phyloP scores from a whole-genome alignment of 2,797 vertebrate genomes.

The Glyptemys insculpta region DNA sequence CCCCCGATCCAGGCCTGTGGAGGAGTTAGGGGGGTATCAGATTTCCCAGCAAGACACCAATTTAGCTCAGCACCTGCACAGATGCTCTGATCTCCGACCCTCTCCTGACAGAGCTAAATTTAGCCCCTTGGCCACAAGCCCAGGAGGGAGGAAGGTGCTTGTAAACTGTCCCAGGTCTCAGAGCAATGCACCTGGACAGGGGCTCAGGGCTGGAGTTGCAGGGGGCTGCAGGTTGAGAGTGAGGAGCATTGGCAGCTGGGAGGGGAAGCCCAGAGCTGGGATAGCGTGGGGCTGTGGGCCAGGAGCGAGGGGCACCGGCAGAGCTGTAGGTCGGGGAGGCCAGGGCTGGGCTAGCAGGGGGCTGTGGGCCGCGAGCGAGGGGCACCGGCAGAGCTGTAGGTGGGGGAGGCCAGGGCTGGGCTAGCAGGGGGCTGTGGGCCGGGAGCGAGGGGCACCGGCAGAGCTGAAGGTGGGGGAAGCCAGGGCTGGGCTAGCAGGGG shows the following conservation, averaged over 20 bases:
- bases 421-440: too few species aligned
- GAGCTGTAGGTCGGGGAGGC: too few species aligned
- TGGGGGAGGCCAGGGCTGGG: too few species aligned
- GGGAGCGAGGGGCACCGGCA: too few species aligned
- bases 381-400: too few species aligned
- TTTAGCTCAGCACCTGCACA: conserved; percentile 72
- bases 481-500: too few species aligned
- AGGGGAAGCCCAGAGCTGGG: too few species aligned
- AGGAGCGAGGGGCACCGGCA: too few species aligned
- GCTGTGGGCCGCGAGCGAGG: too few species aligned
- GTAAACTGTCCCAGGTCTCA: background rate
- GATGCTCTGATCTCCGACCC: conserved; percentile 6
- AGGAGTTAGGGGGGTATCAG: conserved; percentile 27
- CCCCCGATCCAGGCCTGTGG: background rate
- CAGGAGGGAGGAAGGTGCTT: background rate
- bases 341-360: too few species aligned
- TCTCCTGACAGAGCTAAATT: conserved; percentile 64
- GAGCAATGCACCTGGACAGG: background rate
- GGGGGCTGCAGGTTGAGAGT: background rate
- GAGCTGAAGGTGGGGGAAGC: too few species aligned
- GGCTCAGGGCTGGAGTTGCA: background rate
- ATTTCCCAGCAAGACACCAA: conserved; percentile 56
- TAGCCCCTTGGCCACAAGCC: conserved; percentile 46
- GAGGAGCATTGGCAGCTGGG: background rate
- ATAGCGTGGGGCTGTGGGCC: too few species aligned